Evolutionary conservation across 2,888 invertebrate species (phyloP).

Genomic region (Drosophila picticornis): DNA sequence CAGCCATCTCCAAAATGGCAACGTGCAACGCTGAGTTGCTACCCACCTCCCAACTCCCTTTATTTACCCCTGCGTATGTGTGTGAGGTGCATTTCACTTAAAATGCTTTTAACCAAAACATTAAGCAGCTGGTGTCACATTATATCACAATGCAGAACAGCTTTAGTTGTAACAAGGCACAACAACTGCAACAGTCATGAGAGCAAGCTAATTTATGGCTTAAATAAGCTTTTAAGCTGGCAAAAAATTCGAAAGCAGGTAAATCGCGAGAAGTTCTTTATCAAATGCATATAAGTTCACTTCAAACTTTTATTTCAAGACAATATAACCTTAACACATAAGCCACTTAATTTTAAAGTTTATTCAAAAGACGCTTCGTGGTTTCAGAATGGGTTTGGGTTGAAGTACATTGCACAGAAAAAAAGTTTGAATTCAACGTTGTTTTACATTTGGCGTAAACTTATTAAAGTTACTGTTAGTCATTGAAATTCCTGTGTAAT

Average conservation of each 20-base stretch:
- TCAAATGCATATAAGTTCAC: not conserved
- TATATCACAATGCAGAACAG: constrained; percentile 65
- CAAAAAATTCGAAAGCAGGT: not conserved
- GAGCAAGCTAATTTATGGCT: constrained; percentile 52
- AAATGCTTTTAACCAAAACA: constrained; percentile 81
- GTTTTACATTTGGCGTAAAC: not conserved
- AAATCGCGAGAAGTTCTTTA: not conserved
- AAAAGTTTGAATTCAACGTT: not conserved
- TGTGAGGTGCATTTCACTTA: constrained; percentile 74
- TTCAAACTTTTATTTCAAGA: not conserved
- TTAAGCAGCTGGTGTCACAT: constrained; percentile 81
- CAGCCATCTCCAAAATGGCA: constrained; percentile 44
- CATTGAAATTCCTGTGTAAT: not conserved
- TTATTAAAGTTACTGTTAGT: not conserved
- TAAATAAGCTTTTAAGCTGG: constrained; percentile 42
- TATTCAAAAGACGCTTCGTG: not conserved
- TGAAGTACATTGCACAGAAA: too few relatives aligned
- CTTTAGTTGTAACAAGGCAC: constrained; percentile 44
- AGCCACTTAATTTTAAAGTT: not conserved
- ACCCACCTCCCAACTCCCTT: constrained; percentile 11
- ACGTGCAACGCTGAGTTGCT: constrained; percentile 44
- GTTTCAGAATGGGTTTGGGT: too few relatives aligned
- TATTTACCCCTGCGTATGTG: constrained; percentile 2
- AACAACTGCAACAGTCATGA: constrained; percentile 1
- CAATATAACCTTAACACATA: not conserved